phyloP scores from a whole-genome alignment of 2,888 invertebrate genomes.

The Loripinus fragilis region DNA sequence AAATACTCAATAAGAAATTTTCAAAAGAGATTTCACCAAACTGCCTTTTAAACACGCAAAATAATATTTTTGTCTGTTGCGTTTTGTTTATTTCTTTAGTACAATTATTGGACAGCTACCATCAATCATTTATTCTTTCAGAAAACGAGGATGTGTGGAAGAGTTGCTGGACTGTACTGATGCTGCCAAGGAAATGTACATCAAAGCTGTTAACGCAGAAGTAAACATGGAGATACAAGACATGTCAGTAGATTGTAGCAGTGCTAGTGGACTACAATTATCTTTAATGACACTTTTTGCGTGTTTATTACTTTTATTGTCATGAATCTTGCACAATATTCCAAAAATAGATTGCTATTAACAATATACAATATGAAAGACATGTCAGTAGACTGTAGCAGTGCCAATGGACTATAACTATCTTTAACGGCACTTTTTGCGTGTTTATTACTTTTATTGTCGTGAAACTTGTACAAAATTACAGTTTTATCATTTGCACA shows the following conservation, averaged over 20 bases:
- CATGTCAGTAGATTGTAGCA: not conserved
- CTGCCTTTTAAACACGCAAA: too few species aligned
- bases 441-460: not conserved
- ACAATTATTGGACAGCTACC: not conserved
- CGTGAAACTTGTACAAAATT: not conserved
- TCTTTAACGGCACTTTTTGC: not conserved
- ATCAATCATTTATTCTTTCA: not conserved
- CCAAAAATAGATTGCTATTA: too few species aligned
- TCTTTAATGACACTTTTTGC: not conserved
- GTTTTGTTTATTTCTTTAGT: not conserved
- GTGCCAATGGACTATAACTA: not conserved
- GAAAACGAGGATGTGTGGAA: not conserved
- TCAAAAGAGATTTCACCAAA: too few species aligned
- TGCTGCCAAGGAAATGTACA: constrained; percentile 3
- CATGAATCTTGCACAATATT: not conserved
- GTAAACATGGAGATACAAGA: not conserved
- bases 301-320: not conserved
- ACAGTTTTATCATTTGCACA: too few species aligned
- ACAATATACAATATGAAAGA: too few species aligned
- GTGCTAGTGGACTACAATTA: not conserved
- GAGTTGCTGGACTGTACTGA: not conserved
- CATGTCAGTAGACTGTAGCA: not conserved
- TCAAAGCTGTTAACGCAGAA: not conserved
- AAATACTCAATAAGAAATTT: too few species aligned
- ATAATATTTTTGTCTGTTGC: not conserved